Conservation (phyloP, 1,140 invertebrate species). For the fruit fly (Drosophila melanogaster) region DNA sequence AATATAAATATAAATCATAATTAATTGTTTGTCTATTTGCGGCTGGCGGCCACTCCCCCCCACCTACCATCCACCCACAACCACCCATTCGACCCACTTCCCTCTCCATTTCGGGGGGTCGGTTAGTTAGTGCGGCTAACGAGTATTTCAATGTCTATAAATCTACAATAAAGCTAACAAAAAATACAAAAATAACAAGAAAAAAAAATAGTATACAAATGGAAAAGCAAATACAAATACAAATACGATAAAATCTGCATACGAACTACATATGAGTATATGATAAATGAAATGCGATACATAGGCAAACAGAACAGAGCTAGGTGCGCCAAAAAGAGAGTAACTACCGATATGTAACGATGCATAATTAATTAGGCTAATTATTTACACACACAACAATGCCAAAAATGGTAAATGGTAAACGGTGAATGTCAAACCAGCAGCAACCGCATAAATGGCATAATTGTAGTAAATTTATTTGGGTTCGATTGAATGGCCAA, state of each 20-base stretch:
- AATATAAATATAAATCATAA: constrained; percentile 55
- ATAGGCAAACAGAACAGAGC: constrained; percentile 5
- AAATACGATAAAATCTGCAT: constrained; percentile 13
- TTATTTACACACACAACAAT: constrained; percentile 38
- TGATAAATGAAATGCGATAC: not conserved
- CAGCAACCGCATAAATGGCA: constrained; percentile 10
- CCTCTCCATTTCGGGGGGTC: not conserved
- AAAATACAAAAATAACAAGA: not conserved
- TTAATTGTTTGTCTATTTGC: constrained; percentile 78
- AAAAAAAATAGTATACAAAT: not conserved
- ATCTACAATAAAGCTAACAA: constrained; percentile 20
- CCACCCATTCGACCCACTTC: not conserved
- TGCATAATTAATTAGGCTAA: constrained; percentile 49
- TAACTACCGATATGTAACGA: constrained; percentile 19
- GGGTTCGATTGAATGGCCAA: constrained; percentile 3
- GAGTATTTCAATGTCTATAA: constrained; percentile 51
- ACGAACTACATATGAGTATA: not conserved
- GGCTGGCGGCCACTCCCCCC: constrained; percentile 30
- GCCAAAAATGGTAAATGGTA: constrained; percentile 12
- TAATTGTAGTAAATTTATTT: constrained; percentile 34
- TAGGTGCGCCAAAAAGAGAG: not conserved
- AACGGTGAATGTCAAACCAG: not conserved
- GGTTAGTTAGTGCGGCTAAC: constrained; percentile 21
- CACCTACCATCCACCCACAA: constrained; percentile 13
- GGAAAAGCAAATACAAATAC: not conserved